Evolutionary conservation across 2,797 vertebrate species (phyloP).

Genomic region (Petrocephalus sullivani): DNA sequence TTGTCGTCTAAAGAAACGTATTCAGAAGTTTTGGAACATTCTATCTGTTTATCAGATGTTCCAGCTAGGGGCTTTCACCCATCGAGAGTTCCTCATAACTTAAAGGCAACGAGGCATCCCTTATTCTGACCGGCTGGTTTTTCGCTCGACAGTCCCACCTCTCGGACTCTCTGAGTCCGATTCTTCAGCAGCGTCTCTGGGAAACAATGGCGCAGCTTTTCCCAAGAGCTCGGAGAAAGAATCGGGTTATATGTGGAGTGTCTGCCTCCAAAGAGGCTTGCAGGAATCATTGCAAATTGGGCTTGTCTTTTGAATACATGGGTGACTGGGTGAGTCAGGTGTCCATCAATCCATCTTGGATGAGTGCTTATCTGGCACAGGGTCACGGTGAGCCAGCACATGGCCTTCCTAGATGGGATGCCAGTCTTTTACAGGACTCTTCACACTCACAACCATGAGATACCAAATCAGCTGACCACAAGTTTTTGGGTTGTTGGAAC

Average conservation of each 20-base stretch:
- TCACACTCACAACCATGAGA: neutral
- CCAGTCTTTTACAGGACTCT: neutral
- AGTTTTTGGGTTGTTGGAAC: neutral
- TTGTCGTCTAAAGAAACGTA: constrained; percentile 24
- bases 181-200: neutral
- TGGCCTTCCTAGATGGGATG: neutral
- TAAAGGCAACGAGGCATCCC: constrained; percentile 1
- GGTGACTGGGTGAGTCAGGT: neutral
- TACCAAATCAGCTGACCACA: neutral
- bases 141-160: neutral
- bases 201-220: constrained; percentile 1
- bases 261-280: neutral
- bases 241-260: neutral
- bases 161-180: neutral
- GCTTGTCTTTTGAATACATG: neutral
- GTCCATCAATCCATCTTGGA: neutral
- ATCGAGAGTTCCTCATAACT: constrained; percentile 19
- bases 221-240: neutral
- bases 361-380: neutral
- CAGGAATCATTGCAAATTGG: neutral
- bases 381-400: neutral
- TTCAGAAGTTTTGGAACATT: constrained; percentile 21
- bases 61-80: neutral
- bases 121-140: constrained; percentile 3
- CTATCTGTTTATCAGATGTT: constrained; percentile 28